Base-by-base conservation (phyloP, 37 sponge, comb jelly and placozoan genomes). In the Cliona cf. orientalis region DNA sequence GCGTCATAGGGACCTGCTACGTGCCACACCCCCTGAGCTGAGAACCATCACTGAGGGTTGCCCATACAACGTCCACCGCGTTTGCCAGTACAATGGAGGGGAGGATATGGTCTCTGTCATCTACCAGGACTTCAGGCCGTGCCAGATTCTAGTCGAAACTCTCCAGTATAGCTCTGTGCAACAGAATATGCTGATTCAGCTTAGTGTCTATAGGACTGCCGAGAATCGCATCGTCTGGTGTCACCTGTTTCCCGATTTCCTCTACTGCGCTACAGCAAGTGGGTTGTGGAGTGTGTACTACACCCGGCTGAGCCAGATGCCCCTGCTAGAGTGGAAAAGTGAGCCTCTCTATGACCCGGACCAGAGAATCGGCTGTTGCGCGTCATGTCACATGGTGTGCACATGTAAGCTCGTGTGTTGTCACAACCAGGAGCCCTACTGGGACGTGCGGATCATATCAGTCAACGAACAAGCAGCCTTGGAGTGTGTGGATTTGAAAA, bases 61-160 rank as follows among this genome's bases (percentile, higher is more conserved):
- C 61, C 85, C 77, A n/a, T 61, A 49, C 46, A 21, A 79, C 49
- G 46, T 59, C n/a, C 80, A 79, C 38, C 80, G 74, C 35, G 56
- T 49, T 1, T 80, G 66, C 60, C 53, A 87, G 43, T 80, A 57
- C 36, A 34, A 68, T 35, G 40, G 40, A 26, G 72, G 37, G 6
- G 58, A 64, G 19, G 22, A 28, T 14, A 29, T 87, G 21, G 41
- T 74, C 37, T 75, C 81, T 19, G 80, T 81, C 7, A 19, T 80
- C 0, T 87, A 87, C 69, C 36, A 40, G 37, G 81, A 87, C 60
- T 87, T 87, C 69, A 28, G 23, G 41, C 87, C 87, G 5, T n/a
- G 32, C 17, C 39, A 67, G 38, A 80, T 69, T 2, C 0, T 70
- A 19, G 61, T 80, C 5, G 59, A 79, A 39, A 80, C 29, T 33